Percentiles rank a stretch among this genome's conserved stretches.
Evolutionary conservation across 2,797 vertebrate species (phyloP).

Genomic region (Manis pentadactyla): DNA sequence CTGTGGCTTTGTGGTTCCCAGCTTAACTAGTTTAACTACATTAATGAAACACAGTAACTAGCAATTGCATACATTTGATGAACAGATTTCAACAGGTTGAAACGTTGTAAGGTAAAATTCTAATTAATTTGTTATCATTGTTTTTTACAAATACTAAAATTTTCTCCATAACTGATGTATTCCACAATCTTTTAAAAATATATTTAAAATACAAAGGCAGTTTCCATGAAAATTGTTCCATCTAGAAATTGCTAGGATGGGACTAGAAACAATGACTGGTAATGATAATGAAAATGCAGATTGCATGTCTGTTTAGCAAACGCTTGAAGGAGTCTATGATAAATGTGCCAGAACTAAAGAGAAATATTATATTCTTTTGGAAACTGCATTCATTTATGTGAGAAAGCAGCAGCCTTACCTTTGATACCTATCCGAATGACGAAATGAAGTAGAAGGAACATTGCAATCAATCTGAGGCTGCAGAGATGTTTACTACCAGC

Average conservation of each 20-base stretch:
- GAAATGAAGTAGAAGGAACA: slow-evolving; percentile 71
- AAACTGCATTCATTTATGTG: background rate
- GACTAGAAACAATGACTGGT: background rate
- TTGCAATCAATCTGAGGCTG: slow-evolving; percentile 36
- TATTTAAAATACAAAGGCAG: too few species aligned
- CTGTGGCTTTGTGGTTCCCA: slow-evolving; percentile 13
- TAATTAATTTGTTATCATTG: background rate
- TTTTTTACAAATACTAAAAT: slow-evolving; percentile 25
- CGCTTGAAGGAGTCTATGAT: background rate
- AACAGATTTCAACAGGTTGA: slow-evolving; percentile 55
- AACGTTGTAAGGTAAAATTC: background rate
- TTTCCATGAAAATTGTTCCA: slow-evolving; percentile 38
- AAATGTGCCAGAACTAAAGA: background rate
- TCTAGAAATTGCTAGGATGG: background rate
- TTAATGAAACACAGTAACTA: background rate
- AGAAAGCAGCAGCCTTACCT: slow-evolving; percentile 69
- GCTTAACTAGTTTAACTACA: background rate
- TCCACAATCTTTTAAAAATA: too few species aligned
- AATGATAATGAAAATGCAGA: background rate
- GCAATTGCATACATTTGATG: slow-evolving; percentile 10
- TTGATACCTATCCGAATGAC: slow-evolving; percentile 67
- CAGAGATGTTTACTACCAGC: slow-evolving; percentile 38
- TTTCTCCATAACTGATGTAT: too few species aligned
- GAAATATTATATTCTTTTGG: background rate
- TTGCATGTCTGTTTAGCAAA: background rate